Conservation (phyloP, 2,888 invertebrate species). For the Parochlus steinenii region DNA sequence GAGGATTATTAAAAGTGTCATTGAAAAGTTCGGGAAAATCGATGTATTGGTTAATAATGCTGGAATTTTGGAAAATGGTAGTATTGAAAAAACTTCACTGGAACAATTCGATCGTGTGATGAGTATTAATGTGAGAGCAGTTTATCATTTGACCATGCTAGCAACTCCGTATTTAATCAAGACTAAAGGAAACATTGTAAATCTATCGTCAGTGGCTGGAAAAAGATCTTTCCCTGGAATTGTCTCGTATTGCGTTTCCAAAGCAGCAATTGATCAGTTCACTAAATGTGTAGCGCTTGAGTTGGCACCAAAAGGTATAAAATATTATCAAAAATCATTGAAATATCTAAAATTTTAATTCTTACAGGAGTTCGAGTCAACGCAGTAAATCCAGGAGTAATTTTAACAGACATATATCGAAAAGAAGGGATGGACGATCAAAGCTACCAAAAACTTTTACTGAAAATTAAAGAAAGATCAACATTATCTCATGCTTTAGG, state of each 20-base stretch:
- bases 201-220: slow-evolving; percentile 86
- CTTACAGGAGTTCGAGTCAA: slow-evolving; percentile 80
- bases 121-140: slow-evolving; percentile 66
- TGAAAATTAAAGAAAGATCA: too few relatives aligned
- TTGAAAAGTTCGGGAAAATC: slow-evolving; percentile 46
- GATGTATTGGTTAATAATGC: slow-evolving; percentile 78
- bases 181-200: slow-evolving; percentile 73
- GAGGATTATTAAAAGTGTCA: slow-evolving; percentile 45
- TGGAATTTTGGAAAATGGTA: slow-evolving; percentile 62
- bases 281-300: slow-evolving; percentile 81
- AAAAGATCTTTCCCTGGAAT: slow-evolving; percentile 73
- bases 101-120: slow-evolving; percentile 76
- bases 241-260: slow-evolving; percentile 84
- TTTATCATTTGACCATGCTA: slow-evolving; percentile 64
- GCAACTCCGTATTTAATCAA: slow-evolving; percentile 67
- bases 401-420: slow-evolving; percentile 72
- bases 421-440: slow-evolving; percentile 59
- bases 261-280: slow-evolving; percentile 85
- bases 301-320: slow-evolving; percentile 51
- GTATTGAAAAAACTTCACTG: slow-evolving; percentile 64
- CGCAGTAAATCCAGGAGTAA: slow-evolving; percentile 84
- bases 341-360: too few relatives aligned
- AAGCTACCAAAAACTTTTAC: slow-evolving; percentile 60
- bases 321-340: too few relatives aligned
- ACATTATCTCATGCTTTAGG: slow-evolving; percentile 80